Conservation (phyloP, 2,888 invertebrate genomes). For the Aricia artaxerxes region DNA sequence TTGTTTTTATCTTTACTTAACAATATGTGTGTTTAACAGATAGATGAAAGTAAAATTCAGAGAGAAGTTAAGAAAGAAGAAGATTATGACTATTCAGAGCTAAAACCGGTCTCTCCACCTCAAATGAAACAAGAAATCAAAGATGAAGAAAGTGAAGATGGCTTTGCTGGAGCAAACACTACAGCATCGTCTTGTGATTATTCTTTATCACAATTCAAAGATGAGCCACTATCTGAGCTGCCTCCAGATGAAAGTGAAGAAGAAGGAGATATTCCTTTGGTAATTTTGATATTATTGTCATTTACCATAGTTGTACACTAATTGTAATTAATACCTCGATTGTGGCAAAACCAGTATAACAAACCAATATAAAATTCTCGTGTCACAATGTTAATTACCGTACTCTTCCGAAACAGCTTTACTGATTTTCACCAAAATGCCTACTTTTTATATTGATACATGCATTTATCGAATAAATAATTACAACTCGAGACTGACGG, state of each 20-base stretch:
- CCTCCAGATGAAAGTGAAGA: constrained; percentile 72
- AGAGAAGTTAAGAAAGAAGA: constrained; percentile 50
- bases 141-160: constrained; percentile 68
- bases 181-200: constrained; percentile 87
- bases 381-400: no score
- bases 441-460: no score
- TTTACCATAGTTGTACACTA: neutral
- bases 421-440: no score
- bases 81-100: neutral
- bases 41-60: constrained; percentile 65
- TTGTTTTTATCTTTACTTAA: neutral
- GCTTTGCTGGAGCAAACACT: constrained; percentile 69
- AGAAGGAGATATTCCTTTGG: constrained; percentile 89
- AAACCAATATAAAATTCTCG: no score
- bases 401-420: no score
- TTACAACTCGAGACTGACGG: no score
- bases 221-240: constrained; percentile 75
- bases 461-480: no score
- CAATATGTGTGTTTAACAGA: constrained; percentile 46
- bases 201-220: constrained; percentile 85
- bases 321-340: no score
- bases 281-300: constrained; percentile 57
- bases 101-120: neutral
- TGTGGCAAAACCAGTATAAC: no score
- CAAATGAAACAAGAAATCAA: constrained; percentile 40